Base-by-base conservation (phyloP, 2,888 invertebrate genomes). In the Nemapogon koenigi region DNA sequence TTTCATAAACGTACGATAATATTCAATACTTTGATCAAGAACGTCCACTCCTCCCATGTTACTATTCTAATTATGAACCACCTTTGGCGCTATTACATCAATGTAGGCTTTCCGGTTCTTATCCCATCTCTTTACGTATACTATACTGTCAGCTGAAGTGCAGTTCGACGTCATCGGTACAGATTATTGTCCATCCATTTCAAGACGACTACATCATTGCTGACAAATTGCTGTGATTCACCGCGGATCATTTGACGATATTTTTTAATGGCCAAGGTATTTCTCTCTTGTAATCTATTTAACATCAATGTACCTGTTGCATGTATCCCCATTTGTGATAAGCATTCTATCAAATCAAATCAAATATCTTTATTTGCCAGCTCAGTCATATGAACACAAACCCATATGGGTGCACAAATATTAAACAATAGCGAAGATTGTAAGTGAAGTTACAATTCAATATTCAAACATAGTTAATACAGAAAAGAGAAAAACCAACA, bases 1-100 rank as follows among this genome's bases (percentile, higher is more conserved):
- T 48, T 54, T 56, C 3, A 51, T 51, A 17, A 49, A 51, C 4
- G 51, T 43, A 18, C 51, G 13, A 11, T 55, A 51, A 28, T 51
- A 50, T 33, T 50, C 49, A 40, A 53, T 47, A 4, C 25, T 35
- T 22, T 51, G 49, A 30, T 53, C 48, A 0, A 49, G 39, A n/a
- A 50, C 37, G 30, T 51, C 41, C 16, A 48, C 46, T 10, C 48
- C 46, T 2, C 43, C 41, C 42, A 45, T 43, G 7, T 19, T 8
- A 26, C 28, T 31, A 31, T 54, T 52, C 25, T 52, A 52, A 29
- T 41, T 38, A 10, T 16, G 7, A 2, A 51, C 30, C 2, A 48
- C 37, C 38, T 28, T 44, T 29, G 52, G 49, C 25, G 39, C 42
- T 8, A 38, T 15, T 14, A 51, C 42, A 27, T 49, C 43, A 3